phyloP scores from a whole-genome alignment of 2,797 vertebrate genomes.

The Xiphorhynchus erythropygius region DNA sequence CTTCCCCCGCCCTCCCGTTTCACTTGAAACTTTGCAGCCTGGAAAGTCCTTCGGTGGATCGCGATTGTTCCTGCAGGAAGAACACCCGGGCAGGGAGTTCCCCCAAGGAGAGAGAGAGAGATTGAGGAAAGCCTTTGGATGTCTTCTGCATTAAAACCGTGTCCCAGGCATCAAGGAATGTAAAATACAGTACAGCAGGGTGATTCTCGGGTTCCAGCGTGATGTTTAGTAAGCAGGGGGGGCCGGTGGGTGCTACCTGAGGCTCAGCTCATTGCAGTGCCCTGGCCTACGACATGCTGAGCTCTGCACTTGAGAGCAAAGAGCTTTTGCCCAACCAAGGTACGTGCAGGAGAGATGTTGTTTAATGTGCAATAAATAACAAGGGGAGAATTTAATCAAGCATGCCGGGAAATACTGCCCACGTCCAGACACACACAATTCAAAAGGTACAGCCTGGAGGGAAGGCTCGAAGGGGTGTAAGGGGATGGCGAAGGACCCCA shows the following conservation, averaged over 20 bases:
- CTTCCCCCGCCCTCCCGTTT: constrained; percentile 18
- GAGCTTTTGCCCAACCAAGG: not conserved
- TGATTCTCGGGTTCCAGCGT: not conserved
- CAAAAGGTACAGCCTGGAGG: not conserved
- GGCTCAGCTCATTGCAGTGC: not conserved
- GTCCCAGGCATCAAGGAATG: not conserved
- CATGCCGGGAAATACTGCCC: constrained; percentile 24
- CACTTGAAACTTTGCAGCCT: constrained; percentile 22
- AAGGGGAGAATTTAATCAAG: constrained; percentile 34
- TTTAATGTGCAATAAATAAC: constrained; percentile 53
- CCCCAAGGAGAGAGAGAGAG: not conserved
- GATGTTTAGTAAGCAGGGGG: not conserved
- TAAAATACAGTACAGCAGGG: not conserved
- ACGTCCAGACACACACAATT: not conserved
- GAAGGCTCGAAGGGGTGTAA: fast-evolving
- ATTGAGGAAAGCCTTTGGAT: not conserved
- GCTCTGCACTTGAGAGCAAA: constrained; percentile 21
- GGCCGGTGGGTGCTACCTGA: not conserved
- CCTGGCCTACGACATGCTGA: constrained; percentile 16
- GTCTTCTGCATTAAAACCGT: not conserved
- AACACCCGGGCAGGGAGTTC: not conserved
- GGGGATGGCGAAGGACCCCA: not conserved
- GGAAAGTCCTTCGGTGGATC: not conserved
- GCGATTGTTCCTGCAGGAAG: not conserved
- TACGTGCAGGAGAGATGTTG: not conserved